These are phyloP conservation scores for Chlorospingus semifuscus DNA, from an alignment of 2,797 vertebrate species.

Conservation along the genomic window DNA sequence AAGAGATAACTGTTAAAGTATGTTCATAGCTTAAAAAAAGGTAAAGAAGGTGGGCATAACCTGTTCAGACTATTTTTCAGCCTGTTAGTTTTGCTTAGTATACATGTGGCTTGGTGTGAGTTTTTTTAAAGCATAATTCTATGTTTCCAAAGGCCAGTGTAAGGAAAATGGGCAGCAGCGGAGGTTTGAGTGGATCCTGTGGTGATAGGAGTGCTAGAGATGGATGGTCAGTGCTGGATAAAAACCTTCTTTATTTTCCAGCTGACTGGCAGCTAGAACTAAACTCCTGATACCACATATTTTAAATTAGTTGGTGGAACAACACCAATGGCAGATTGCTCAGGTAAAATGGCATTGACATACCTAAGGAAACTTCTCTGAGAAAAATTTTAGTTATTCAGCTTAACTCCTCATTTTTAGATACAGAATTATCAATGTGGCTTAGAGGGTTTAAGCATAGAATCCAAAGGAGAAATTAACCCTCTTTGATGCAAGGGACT, in stretches of 20 bases:
- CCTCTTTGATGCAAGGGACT: background rate
- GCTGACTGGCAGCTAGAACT: background rate
- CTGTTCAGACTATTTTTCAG: background rate
- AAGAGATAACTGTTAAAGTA: background rate
- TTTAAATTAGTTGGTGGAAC: background rate
- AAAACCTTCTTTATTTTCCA: conserved; percentile 13
- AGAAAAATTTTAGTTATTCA: background rate
- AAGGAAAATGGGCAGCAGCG: background rate
- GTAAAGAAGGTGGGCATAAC: background rate
- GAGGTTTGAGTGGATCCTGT: background rate
- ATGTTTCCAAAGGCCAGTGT: background rate
- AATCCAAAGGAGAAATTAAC: background rate
- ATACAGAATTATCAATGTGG: background rate
- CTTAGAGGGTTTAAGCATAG: background rate
- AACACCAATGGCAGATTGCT: background rate
- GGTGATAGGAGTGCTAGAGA: background rate
- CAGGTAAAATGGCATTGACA: background rate
- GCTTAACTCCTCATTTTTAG: background rate
- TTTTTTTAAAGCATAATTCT: background rate
- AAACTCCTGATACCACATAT: background rate
- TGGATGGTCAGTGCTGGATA: background rate
- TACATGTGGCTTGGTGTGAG: background rate
- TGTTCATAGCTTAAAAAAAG: background rate
- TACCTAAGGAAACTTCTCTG: background rate
- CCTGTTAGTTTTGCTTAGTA: background rate